These are phyloP conservation scores for Acridotheres tristis DNA, from an alignment of 2,797 vertebrate genomes.

Conservation along the genomic window DNA sequence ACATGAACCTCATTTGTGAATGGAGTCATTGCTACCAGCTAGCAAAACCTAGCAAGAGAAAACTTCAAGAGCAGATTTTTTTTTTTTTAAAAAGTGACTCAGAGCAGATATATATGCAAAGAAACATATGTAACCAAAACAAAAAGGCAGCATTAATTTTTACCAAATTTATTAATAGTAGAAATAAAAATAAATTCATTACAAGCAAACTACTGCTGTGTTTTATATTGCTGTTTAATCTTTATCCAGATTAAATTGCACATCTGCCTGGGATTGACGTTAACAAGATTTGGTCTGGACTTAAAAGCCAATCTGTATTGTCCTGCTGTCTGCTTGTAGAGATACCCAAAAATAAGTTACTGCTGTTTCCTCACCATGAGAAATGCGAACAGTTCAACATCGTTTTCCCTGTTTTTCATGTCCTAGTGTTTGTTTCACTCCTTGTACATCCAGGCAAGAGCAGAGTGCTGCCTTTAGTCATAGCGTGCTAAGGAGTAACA, in stretches of 20 bases:
- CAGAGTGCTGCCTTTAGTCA: neutral
- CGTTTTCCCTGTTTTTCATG: neutral
- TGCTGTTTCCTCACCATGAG: neutral
- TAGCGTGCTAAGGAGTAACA: neutral
- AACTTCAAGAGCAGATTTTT: neutral
- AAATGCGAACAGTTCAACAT: neutral
- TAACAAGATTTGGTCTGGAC: neutral
- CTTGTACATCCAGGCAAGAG: neutral
- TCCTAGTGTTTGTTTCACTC: neutral
- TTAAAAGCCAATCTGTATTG: neutral
- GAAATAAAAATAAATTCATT: neutral
- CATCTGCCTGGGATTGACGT: neutral
- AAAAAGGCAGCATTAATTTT: neutral
- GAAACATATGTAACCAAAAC: neutral
- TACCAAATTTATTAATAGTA: neutral
- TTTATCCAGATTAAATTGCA: neutral
- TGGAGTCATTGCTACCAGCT: neutral
- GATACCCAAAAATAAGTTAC: neutral
- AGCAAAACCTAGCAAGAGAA: neutral
- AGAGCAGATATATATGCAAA: neutral
- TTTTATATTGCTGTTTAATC: neutral
- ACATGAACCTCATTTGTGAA: neutral
- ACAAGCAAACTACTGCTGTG: neutral
- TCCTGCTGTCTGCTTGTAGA: neutral
- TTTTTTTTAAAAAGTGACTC: neutral